Evolutionary conservation across 2,113 vertebrate species (phyloP).

Genomic region (Aleadryas rufinucha): DNA sequence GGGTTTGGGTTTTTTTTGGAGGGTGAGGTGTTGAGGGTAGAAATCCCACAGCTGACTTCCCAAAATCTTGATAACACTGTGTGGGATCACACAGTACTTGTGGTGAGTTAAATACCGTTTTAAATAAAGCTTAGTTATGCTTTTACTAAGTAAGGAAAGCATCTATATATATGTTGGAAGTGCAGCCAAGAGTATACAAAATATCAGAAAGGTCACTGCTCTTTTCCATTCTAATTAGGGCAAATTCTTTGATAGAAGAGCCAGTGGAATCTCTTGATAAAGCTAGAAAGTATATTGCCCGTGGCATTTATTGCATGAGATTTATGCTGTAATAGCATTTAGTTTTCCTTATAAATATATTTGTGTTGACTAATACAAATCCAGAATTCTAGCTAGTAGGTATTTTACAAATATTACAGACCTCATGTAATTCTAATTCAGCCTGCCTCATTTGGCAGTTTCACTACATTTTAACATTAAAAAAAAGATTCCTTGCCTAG

Average conservation of each 20-base stretch:
- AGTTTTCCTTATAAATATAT: neutral
- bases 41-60: neutral
- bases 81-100: neutral
- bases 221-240: neutral
- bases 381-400: neutral
- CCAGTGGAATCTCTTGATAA: neutral
- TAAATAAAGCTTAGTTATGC: neutral
- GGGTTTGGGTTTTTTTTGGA: neutral
- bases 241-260: neutral
- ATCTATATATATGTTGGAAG: neutral
- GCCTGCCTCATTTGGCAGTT: neutral
- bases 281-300: neutral
- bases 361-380: neutral
- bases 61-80: neutral
- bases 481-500: neutral
- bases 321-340: neutral
- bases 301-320: neutral
- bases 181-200: neutral
- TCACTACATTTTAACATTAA: neutral
- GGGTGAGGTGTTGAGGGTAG: neutral
- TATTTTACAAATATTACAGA: neutral
- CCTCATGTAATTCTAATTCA: neutral
- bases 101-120: neutral
- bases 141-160: neutral
- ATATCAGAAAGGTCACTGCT: neutral